phyloP scores from a whole-genome alignment of 2,113 vertebrate species.

The Malurus melanocephalus region DNA sequence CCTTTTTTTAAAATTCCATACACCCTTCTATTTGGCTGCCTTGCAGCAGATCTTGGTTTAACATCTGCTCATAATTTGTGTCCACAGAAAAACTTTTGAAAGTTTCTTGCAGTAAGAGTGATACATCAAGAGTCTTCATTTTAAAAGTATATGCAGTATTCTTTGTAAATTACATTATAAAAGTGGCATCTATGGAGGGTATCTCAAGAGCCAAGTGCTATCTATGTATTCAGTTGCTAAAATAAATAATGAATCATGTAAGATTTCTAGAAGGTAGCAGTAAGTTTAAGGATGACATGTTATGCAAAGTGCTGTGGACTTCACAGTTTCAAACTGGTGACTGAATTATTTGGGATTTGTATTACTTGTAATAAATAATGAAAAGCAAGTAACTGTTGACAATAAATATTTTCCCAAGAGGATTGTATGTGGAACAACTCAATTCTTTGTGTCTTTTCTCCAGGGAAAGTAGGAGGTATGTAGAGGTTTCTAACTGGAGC shows the following conservation, averaged over 20 bases:
- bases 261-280: background rate
- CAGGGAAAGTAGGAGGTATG: background rate
- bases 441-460: background rate
- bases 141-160: background rate
- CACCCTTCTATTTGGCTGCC: background rate
- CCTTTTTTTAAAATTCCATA: background rate
- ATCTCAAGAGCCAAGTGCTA: background rate
- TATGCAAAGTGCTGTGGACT: background rate
- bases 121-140: background rate
- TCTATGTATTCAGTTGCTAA: background rate
- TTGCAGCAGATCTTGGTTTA: background rate
- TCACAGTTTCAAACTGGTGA: background rate
- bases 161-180: background rate
- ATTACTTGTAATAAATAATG: background rate
- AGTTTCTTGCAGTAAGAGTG: background rate
- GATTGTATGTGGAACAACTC: background rate
- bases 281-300: background rate
- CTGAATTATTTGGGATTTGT: background rate
- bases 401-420: background rate
- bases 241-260: background rate
- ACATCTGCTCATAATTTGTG: background rate
- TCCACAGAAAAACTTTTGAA: background rate
- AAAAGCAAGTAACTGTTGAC: background rate
- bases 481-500: background rate
- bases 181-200: background rate